A percentile compares a stretch with the other conserved stretches of the same genome.
These are phyloP conservation scores for Enteromius treurensis DNA, from an alignment of 2,797 vertebrate genomes.

Conservation along the genomic window DNA sequence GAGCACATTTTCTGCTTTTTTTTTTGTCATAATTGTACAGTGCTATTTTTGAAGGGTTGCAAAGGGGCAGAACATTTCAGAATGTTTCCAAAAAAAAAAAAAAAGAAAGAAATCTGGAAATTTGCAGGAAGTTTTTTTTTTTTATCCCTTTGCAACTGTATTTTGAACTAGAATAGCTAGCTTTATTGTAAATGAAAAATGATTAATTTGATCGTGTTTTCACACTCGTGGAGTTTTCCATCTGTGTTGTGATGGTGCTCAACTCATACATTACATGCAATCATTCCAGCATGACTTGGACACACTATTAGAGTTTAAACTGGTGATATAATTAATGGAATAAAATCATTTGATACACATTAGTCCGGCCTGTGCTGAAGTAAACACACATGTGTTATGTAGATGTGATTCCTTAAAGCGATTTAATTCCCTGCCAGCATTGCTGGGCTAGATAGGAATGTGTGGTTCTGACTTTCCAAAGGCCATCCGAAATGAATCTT, in stretches of 20 bases:
- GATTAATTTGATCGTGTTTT: neutral
- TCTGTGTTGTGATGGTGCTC: neutral
- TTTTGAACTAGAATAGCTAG: neutral
- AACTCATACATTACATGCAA: neutral
- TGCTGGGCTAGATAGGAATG: slow-evolving; percentile 53
- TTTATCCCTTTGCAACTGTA: neutral
- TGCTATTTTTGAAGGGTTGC: neutral
- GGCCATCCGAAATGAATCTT: neutral
- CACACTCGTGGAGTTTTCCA: neutral
- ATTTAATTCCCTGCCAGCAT: slow-evolving; percentile 30
- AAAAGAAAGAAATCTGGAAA: neutral
- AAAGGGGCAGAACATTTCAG: neutral
- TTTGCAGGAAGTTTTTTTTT: neutral
- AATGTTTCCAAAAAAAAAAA: neutral
- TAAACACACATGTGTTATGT: neutral
- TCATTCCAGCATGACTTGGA: neutral
- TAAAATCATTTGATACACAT: neutral
- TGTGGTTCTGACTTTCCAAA: slow-evolving; percentile 52
- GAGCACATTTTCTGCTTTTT: neutral
- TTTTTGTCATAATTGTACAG: neutral
- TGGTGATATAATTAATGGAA: neutral
- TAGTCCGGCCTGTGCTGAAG: neutral
- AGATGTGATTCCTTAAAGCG: neutral
- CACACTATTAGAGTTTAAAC: neutral
- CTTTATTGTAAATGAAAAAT: neutral